Base-by-base conservation (phyloP, 2,888 invertebrate species). In the Anthophora plumipes region DNA sequence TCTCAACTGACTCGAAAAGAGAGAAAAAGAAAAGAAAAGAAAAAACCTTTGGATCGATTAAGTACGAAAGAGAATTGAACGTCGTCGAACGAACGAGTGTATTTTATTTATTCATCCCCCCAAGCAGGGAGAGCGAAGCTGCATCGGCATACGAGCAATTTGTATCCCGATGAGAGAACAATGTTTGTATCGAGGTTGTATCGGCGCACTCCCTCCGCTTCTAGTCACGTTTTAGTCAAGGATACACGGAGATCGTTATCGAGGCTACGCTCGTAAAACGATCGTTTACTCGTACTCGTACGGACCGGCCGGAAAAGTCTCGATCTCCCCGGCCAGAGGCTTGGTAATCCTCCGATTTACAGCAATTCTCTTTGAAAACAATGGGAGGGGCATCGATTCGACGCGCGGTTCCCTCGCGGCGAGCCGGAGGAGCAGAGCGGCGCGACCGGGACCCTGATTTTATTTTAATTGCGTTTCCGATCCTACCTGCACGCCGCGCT, bases 171-270 rank as follows among this genome's bases (percentile, higher is more conserved):
- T 87, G 89, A 88, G 89, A 88, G 88, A 92, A 92, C 91, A 91
- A 91, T 92, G 92, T 91, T 80, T 90, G 85, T 88, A 89, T 90
- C 90, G 75, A 71, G 77, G 54, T 57, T 63, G 80, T 75, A 83
- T 81, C 78, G 83, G 71, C 70, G 67, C 88, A 87, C 90, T 87
- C 89, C 86, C 85, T 83, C 89, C 88, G 87, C 91, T 91, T 90
- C 92, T 91, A 92, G 92, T 92, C 93, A 92, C 92, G 93, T 92
- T 92, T 92, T 92, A 92, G 92, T 91, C 92, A 92, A 92, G 92
- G 92, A 92, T 92, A 92, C 90, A 82, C 79, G 89, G 89, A 90
- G 92, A 92, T 92, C 90, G 91, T 90, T 92, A 92, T 92, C 92
- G 91, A 88, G 87, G 86, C 90, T 89, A 90, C 89, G 91, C 91